Evolutionary conservation across 2,113 vertebrate species (phyloP), one percentile per base, ranked within the genome.

Genomic region (Poeciliopsis prolifica): DNA sequence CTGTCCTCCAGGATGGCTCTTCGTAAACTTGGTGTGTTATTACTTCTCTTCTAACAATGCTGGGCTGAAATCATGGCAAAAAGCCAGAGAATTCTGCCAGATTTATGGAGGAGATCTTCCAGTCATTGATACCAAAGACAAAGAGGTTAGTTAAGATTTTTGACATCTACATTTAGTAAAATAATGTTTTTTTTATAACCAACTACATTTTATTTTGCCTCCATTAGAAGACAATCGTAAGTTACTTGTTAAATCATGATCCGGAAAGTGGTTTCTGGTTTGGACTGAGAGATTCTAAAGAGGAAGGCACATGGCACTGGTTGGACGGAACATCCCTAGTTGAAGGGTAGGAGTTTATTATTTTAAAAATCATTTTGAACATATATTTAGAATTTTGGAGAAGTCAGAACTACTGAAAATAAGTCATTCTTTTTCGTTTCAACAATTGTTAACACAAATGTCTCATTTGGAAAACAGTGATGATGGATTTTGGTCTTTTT

Each of bases 281-380:
- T 6, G 92, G 91, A 68, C 74, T 93, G 44, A 88, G 33, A 51
- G 71, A 87, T 13, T 0, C 72, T 8, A 31, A 83, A 0, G 61
- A 76, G 26, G 89, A 90, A 62, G 82, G 74, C 2, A 61, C 28
- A 24, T 93, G 92, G 92, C 88, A 78, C 69, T 93, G 92, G 92
- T 0, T 80, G 61, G 66, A 91, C 83, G 76, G 78, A 48, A 79
- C 12, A 13, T 10, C 1, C 4, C 63, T 92, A 31, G 70, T 29
- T 79, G 78, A 88, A 71, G 76, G 70, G 85, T 86, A 83, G 77
- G 67, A n/a, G 15, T 62, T 30, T 29, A 42, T n/a, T 42, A 60
- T 1, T 58, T 2, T n/a, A 33, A 70, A 70, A 28, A 28, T 28
- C 28, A 28, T 37, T 37, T 42, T 42, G 40, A 42, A 42, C 14